Evolutionary conservation across 1,140 invertebrate species (phyloP), one percentile per base, ranked within the genome.

Genomic region (Drosophila rufa): DNA sequence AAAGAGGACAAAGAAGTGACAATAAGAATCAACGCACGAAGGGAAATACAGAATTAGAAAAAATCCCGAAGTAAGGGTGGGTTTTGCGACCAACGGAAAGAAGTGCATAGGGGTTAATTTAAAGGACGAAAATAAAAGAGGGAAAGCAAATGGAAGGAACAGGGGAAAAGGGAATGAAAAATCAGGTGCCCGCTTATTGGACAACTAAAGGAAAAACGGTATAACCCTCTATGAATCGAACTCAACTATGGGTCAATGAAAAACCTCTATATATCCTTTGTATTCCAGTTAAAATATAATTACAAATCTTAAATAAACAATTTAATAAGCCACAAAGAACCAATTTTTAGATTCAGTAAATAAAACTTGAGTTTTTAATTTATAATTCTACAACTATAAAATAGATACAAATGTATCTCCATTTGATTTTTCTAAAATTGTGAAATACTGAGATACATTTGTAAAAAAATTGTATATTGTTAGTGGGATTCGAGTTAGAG

Each of bases 121-220:
- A 33, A 71, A 48, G 68, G 53, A 71, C 53, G 43, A 69, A 4
- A 15, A 38, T 38, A 69, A 68, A 45, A 15, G 19, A 17, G 25
- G n/a, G 38, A 42, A n/a, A 2, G 47, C 8, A 74, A 73, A 25
- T 38, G 30, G 12, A 51, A 38, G 47, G 46, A 74, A 27, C 12
- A 61, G 6, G 17, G 17, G 57, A 74, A 25, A 46, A 33, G 7
- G 33, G 22, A 55, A 42, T 22, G n/a, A 36, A 70, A 77, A 77
- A 81, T 81, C 79, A 81, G 79, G 79, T 81, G 79, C 60, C 48
- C 55, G 22, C 19, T 46, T 50, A 66, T 59, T 38, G 46, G 38
- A 50, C 5, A 60, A 15, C n/a, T 27, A 9, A 55, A 58, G 14
- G 17, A 36, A 43, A 36, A 36, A 57, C 2, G 7, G 0, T 57